Base-by-base conservation (phyloP, 2,888 invertebrate genomes). In the Drosophila suboccidentalis region DNA sequence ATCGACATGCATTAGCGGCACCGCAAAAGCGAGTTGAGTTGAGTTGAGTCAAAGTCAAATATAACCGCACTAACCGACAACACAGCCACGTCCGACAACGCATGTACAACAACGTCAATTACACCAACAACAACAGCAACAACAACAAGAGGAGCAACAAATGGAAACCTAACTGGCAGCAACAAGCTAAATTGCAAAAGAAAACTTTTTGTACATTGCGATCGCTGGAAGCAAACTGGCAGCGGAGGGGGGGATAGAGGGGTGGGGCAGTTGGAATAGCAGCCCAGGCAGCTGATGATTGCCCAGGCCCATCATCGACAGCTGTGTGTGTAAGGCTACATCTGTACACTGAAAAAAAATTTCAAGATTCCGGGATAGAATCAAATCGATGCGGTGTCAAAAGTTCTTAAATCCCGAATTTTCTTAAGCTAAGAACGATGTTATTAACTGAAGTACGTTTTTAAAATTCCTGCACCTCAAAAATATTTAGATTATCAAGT, bases 1-100 rank as follows among this genome's bases (percentile, higher is more conserved):
- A 87, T 78, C 86, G 80, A 87, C 88, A 80, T 88, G 86, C 87
- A 87, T 87, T 87, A 86, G 89, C 76, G 67, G 74, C 72, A 74
- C 86, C 88, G 72, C 86, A 89, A 78, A 76, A 80, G 66, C 58
- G 55, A 47, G 58, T 66, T 67, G 26, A 26, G 58, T 66, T 67
- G 3, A 22, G 26, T 6, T 6, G 71, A 79, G 78, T 72, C 76
- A 87, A 88, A 86, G 86, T 86, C 87, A 89, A 87, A 85, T 77
- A 85, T 72, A 73, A 70, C 80, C 88, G 53, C 79, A 71, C 63
- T 65, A 67, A 71, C 81, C 80, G 53, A 59, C 73, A 81, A 60
- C 70, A 66, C 63, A 58, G 71, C 88, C 77, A 77, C 81, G 81
- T 78, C 65, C 84, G 57, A 78, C 76, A 76, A 78, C 76, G 76